These are phyloP conservation scores for Gymnoscopelus braueri DNA, from an alignment of 2,797 vertebrate species.

Conservation along the genomic window DNA sequence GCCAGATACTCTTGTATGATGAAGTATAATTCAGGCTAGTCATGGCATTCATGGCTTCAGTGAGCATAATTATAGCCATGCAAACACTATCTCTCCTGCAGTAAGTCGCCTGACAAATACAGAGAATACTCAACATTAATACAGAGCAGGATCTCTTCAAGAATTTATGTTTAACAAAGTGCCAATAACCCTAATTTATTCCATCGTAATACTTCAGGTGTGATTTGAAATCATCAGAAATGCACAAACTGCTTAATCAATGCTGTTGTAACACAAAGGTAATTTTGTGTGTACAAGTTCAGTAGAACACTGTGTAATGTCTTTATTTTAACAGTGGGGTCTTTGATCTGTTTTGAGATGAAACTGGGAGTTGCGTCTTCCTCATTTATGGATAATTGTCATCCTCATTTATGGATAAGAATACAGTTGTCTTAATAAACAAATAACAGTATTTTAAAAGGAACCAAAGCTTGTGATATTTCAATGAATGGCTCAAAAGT, in stretches of 20 bases:
- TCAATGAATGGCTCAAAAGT: conserved; percentile 47
- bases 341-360: conserved; percentile 16
- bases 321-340: background rate
- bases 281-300: conserved; percentile 26
- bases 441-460: conserved; percentile 7
- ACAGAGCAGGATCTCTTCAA: background rate
- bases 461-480: conserved; percentile 56
- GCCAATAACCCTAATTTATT: background rate
- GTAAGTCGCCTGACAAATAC: background rate
- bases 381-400: background rate
- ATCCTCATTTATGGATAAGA: conserved; percentile 28
- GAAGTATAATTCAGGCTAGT: no score
- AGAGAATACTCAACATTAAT: background rate
- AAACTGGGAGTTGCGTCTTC: background rate
- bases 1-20: conserved; percentile 4
- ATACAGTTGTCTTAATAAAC: conserved; percentile 23
- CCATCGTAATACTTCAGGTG: background rate
- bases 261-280: conserved; percentile 21
- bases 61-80: conserved; percentile 41
- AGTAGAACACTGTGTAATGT: conserved; percentile 22
- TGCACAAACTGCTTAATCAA: background rate
- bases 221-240: conserved; percentile 11
- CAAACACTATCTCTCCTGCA: conserved; percentile 28
- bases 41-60: conserved; percentile 21
- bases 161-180: no score